Base-by-base conservation (phyloP, 2,113 vertebrate genomes). In the Lichenostomus cassidix region DNA sequence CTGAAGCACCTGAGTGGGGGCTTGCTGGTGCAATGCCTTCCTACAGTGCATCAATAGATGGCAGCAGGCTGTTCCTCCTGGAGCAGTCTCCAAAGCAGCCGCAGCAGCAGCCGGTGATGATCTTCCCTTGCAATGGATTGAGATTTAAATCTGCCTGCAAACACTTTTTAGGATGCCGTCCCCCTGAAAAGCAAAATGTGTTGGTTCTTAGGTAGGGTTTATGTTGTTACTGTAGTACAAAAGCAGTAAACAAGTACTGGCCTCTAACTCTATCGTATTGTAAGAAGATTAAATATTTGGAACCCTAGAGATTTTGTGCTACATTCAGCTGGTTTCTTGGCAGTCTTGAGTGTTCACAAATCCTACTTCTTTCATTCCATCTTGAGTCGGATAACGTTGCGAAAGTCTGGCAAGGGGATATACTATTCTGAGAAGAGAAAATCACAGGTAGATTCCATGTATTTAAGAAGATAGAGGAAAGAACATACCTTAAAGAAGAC, bases 281-380 rank as follows among this genome's bases (percentile, higher is more conserved):
- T 87, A 94, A 93, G 64, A 73, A 95, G 95, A 92, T 89, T 87
- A 95, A 96, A 78, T 95, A 49, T 62, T 83, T 87, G 78, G 84
- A 93, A 87, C 37, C 31, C n/a, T 37, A 68, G 47, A 80, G 90
- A 65, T 75, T 82, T 86, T 87, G 69, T 58, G 60, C 63, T 93
- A 49, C 58, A 37, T 96, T 88, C 85, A 91, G 31, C 41, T 10
- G 22, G 23, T 92, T 93, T 94, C 42, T 81, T 87, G 77, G 52
- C 81, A 92, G 42, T 31, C 59, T 83, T 69, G 50, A 74, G n/a
- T 28, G 47, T 68, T 90, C 56, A 89, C 28, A 95, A 90, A 95
- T 94, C 88, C 65, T n/a, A 42, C 13, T 77, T 91, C 63, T 91
- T 96, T 80, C 53, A 73, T 82, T 80, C 13, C 29, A 74, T 91